phyloP scores from a whole-genome alignment of 37 sponge, comb jelly and placozoan genomes.

The Aphrocallistes beatrix region DNA sequence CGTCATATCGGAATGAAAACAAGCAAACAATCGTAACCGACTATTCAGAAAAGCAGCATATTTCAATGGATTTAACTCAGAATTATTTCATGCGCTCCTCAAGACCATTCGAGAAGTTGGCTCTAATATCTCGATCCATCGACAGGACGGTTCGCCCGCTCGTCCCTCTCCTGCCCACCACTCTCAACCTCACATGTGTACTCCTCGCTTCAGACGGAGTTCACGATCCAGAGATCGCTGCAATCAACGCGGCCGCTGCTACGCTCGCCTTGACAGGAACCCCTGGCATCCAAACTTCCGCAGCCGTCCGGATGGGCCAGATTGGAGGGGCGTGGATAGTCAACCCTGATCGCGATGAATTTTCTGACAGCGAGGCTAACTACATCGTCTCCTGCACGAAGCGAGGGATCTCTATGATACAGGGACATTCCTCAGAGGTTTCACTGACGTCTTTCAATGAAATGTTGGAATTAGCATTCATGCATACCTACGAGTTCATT shows the following conservation, averaged over 20 bases:
- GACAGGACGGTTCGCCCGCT: conserved; percentile 11
- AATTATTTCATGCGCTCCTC: not conserved
- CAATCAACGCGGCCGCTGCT: conserved; percentile 62
- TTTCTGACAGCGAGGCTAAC: conserved; percentile 11
- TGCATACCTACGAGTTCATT: too few relatives aligned
- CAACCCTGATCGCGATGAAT: conserved; percentile 37
- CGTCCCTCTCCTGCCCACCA: not conserved
- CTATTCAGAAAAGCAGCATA: not conserved
- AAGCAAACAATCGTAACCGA: not conserved
- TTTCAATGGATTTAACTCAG: not conserved
- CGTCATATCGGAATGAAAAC: not conserved
- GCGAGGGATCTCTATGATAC: not conserved
- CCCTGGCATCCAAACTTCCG: conserved; percentile 43
- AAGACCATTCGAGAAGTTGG: not conserved
- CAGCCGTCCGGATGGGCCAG: conserved; percentile 45
- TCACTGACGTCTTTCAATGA: not conserved
- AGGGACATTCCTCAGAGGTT: not conserved
- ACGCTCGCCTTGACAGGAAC: conserved; percentile 55
- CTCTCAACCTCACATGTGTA: not conserved
- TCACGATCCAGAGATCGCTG: conserved; percentile 41
- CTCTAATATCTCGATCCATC: conserved; percentile 6
- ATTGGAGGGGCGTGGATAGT: conserved; percentile 25
- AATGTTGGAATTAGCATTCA: not conserved
- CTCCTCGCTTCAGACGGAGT: conserved; percentile 37
- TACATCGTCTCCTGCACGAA: conserved; percentile 1